Conservation (phyloP, 2,888 invertebrate genomes). For the Caenorhabditis auriculariae region DNA sequence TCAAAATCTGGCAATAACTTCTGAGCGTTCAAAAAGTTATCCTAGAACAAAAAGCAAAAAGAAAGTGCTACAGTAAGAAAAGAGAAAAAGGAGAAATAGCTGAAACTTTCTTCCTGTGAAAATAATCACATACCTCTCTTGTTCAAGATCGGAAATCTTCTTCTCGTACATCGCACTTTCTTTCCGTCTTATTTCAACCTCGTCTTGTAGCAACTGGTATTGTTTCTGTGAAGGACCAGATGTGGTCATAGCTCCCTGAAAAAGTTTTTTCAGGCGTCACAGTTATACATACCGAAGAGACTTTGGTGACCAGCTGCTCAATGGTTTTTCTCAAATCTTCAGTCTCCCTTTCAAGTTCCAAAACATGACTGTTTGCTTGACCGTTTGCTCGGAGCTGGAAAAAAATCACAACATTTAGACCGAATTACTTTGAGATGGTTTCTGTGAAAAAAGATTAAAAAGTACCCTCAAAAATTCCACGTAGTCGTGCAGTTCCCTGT, state of each 20-base stretch:
- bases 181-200: constrained; percentile 41
- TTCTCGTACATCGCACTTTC: constrained; percentile 60
- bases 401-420: too few species aligned
- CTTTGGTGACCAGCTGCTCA: constrained; percentile 14
- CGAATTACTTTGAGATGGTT: too few species aligned
- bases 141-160: constrained; percentile 57
- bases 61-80: too few species aligned
- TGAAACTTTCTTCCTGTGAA: too few species aligned
- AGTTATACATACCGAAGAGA: constrained; percentile 13
- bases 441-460: background rate
- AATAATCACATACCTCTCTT: constrained; percentile 37
- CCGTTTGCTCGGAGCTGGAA: background rate
- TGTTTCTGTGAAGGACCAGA: too few species aligned
- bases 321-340: constrained; percentile 25
- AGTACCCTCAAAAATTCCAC: constrained; percentile 11
- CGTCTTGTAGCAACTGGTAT: constrained; percentile 27
- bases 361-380: too few species aligned
- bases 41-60: too few species aligned
- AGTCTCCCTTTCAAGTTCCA: constrained; percentile 23
- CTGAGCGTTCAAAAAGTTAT: too few species aligned
- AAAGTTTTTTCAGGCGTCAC: background rate
- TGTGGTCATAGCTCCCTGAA: too few species aligned
- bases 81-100: too few species aligned
- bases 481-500: constrained; percentile 24
- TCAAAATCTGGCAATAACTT: too few species aligned